These are phyloP conservation scores for Slavum lentiscoides DNA, from an alignment of 2,888 invertebrate genomes.

Conservation along the genomic window DNA sequence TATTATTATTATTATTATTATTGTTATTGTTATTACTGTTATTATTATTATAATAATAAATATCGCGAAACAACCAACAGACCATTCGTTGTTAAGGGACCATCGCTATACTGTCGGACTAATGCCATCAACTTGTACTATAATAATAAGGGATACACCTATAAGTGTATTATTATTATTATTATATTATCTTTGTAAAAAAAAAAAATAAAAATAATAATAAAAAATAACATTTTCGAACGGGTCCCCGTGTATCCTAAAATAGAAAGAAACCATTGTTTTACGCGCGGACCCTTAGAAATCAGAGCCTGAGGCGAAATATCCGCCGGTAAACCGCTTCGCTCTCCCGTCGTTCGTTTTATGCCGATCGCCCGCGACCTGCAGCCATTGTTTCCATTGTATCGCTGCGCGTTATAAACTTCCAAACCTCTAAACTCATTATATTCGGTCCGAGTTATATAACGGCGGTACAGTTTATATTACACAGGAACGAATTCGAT, in stretches of 20 bases:
- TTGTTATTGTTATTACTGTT: no score
- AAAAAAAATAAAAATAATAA: no score
- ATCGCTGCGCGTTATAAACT: background rate
- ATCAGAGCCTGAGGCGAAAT: conserved; percentile 7
- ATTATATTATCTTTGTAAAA: conserved; percentile 5
- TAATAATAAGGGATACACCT: background rate
- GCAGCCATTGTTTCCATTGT: background rate
- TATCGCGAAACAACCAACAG: background rate
- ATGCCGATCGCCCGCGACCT: background rate
- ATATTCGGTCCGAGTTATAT: background rate
- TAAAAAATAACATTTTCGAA: background rate
- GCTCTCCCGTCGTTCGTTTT: background rate
- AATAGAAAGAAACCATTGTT: conserved; percentile 20
- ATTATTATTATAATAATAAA: background rate
- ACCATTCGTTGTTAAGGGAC: conserved; percentile 4
- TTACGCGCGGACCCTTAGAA: conserved; percentile 20
- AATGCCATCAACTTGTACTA: conserved; percentile 9
- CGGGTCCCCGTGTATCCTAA: background rate
- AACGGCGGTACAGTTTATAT: no score
- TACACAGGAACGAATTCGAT: no score
- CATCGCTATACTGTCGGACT: conserved; percentile 15
- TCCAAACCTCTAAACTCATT: conserved; percentile 4
- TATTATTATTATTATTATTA: no score
- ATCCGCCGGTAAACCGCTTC: background rate
- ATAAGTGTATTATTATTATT: no score